These are phyloP conservation scores for Rugalucina vietnamica DNA, from an alignment of 2,888 invertebrate genomes.

Conservation along the genomic window DNA sequence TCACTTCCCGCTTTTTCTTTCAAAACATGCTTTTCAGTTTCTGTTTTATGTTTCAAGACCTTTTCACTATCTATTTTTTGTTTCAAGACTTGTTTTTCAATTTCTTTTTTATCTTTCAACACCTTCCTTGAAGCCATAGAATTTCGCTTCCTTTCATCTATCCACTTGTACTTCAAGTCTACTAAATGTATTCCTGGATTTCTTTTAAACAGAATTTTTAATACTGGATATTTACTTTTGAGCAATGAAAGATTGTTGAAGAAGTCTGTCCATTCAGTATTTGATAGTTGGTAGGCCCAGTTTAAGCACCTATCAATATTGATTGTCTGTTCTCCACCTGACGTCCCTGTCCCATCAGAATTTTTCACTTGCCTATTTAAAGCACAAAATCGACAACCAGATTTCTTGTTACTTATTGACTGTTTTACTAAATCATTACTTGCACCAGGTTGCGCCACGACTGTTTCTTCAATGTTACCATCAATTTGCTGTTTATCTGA, in stretches of 20 bases:
- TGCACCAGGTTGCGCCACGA: no score
- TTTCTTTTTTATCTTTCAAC: not conserved
- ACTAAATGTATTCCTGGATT: not conserved
- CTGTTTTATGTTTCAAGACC: no score
- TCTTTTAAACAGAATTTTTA: not conserved
- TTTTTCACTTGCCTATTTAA: not conserved
- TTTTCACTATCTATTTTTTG: no score
- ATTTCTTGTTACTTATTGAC: no score
- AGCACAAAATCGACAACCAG: not conserved
- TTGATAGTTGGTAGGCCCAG: not conserved
- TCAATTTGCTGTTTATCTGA: no score
- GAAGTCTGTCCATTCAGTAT: not conserved
- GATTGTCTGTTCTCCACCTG: not conserved
- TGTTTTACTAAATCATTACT: no score
- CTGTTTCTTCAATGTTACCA: no score
- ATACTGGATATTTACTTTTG: constrained; percentile 6
- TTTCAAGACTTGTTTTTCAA: no score
- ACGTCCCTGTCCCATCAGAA: not conserved
- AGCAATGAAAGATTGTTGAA: not conserved
- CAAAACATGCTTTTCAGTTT: no score
- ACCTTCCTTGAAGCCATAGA: not conserved
- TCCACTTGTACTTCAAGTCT: not conserved
- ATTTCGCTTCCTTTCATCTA: not conserved
- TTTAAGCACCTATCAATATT: not conserved
- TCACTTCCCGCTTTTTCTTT: no score